Evolutionary conservation across 1,140 invertebrate species (phyloP).

Genomic region (Zaprionus lachaisei): DNA sequence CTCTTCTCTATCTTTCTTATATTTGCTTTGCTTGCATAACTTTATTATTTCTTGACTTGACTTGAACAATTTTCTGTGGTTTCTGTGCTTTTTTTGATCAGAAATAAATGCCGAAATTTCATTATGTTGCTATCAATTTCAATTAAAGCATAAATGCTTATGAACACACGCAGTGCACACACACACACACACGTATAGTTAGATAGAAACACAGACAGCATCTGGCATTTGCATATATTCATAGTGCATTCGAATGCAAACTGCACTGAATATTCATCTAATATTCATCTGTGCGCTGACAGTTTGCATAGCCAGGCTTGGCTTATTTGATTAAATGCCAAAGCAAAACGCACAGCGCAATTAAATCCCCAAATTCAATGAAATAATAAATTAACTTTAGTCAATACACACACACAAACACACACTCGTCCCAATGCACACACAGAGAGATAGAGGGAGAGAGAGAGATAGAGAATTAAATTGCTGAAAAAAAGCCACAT

Average conservation of each 20-base stretch:
- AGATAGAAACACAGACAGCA: not conserved
- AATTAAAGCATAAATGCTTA: slow-evolving; percentile 56
- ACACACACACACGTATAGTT: not conserved
- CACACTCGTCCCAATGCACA: not conserved
- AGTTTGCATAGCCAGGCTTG: slow-evolving; percentile 5
- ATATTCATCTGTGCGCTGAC: slow-evolving; percentile 30
- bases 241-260: not conserved
- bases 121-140: slow-evolving; percentile 64
- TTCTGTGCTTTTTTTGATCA: slow-evolving; percentile 16
- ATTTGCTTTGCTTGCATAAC: slow-evolving; percentile 71
- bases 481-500: not conserved
- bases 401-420: slow-evolving; percentile 14
- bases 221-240: slow-evolving; percentile 6
- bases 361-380: slow-evolving; percentile 35
- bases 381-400: slow-evolving; percentile 53
- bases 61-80: slow-evolving; percentile 6
- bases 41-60: slow-evolving; percentile 48
- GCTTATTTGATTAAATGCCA: slow-evolving; percentile 55
- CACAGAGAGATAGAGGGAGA: not conserved
- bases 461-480: not conserved
- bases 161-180: not conserved
- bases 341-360: slow-evolving; percentile 44
- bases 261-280: slow-evolving; percentile 28
- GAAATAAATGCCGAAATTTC: slow-evolving; percentile 62
- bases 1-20: slow-evolving; percentile 31